Percentiles rank a stretch among this genome's conserved stretches.
These are phyloP conservation scores for Charaxes varanes DNA, from an alignment of 1,140 invertebrate species.

Conservation along the genomic window DNA sequence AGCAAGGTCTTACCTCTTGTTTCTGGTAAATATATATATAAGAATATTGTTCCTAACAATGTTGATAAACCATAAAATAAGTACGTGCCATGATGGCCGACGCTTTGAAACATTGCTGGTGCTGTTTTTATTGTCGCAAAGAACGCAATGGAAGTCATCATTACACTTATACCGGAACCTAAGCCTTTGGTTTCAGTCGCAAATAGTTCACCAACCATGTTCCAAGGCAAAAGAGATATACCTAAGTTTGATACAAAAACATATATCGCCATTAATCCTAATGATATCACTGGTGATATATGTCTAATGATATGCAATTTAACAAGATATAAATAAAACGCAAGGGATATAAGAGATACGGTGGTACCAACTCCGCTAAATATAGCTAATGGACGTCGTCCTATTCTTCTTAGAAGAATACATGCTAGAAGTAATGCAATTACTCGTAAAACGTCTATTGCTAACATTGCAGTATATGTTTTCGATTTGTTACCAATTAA, in stretches of 20 bases:
- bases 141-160: conserved; percentile 76
- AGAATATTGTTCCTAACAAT: conserved; percentile 75
- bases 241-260: conserved; percentile 65
- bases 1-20: conserved; percentile 80
- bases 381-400: conserved; percentile 75
- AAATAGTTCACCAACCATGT: conserved; percentile 75
- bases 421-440: conserved; percentile 75
- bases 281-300: conserved; percentile 45
- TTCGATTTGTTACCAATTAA: conserved; percentile 67
- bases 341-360: conserved; percentile 70
- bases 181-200: conserved; percentile 70
- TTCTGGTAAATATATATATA: conserved; percentile 79
- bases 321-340: conserved; percentile 57
- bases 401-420: conserved; percentile 74
- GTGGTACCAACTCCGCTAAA: conserved; percentile 75
- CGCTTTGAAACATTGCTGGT: conserved; percentile 67
- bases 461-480: conserved; percentile 76
- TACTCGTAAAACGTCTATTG: conserved; percentile 81
- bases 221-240: conserved; percentile 75
- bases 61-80: conserved; percentile 78
- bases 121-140: conserved; percentile 80
- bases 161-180: conserved; percentile 74
- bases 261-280: conserved; percentile 57
- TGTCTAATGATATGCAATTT: conserved; percentile 36
- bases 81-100: conserved; percentile 76